phyloP scores from a whole-genome alignment of 2,888 invertebrate species.

The Neuroscelio doddi region DNA sequence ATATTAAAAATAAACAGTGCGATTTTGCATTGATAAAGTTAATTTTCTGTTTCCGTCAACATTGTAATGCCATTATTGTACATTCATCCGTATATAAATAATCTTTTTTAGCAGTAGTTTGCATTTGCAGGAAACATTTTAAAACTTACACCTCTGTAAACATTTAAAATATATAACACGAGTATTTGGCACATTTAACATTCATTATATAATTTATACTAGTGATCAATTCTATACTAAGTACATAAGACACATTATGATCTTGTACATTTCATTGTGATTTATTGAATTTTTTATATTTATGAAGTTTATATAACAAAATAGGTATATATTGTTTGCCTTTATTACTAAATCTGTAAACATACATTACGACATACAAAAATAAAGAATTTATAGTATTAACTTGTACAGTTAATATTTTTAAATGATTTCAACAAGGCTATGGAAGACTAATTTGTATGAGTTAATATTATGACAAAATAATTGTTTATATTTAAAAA shows the following conservation, averaged over 20 bases:
- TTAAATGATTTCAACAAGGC: too few relatives aligned
- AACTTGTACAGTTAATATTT: slow-evolving; percentile 21
- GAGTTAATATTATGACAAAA: too few relatives aligned
- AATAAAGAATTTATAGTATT: slow-evolving; percentile 23
- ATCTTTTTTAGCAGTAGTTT: slow-evolving; percentile 43
- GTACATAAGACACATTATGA: slow-evolving; percentile 33
- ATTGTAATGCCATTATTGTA: slow-evolving; percentile 49
- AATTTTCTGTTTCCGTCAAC: slow-evolving; percentile 24
- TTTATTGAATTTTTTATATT: slow-evolving; percentile 17
- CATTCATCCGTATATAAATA: slow-evolving; percentile 58
- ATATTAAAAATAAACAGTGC: slow-evolving; percentile 20
- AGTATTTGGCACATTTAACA: slow-evolving; percentile 71
- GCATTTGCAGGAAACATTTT: slow-evolving; percentile 16
- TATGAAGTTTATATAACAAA: not conserved
- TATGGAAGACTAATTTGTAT: too few relatives aligned
- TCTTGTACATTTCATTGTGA: slow-evolving; percentile 25
- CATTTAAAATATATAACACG: slow-evolving; percentile 68
- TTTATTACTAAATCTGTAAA: not conserved
- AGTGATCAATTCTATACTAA: slow-evolving; percentile 33
- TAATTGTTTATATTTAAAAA: too few relatives aligned
- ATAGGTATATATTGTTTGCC: not conserved
- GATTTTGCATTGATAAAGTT: slow-evolving; percentile 6
- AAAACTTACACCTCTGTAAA: slow-evolving; percentile 54
- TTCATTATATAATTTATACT: slow-evolving; percentile 40
- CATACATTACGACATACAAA: not conserved